Base-by-base conservation (phyloP, 2,113 vertebrate species). In the Peromyscus polionotus region DNA sequence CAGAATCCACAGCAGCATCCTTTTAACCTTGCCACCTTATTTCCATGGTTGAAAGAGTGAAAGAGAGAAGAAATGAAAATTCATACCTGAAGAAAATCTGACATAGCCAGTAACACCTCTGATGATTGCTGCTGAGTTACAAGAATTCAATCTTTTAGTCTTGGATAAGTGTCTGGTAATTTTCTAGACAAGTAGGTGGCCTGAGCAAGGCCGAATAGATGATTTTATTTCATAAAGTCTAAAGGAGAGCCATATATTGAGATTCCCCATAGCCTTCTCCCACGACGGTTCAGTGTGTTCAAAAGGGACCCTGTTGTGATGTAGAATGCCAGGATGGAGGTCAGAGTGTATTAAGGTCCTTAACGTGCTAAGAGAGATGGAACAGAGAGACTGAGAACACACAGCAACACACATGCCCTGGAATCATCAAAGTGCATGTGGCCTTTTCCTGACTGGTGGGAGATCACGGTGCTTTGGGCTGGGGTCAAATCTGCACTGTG, bases 31-130 rank as follows among this genome's bases (percentile, higher is more conserved):
- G 26, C 24, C 54, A 61, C n/a, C 59, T 88, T 68, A 89, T 96
- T 72, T 95, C 65, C 24, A 2, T 72, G 19, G 79, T 14, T 86
- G 59, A 95, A 81, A 96, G 88, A 42, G 57, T 26, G 67, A 72
- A 75, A 73, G 91, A 76, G 73, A 92, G 84, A 90, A 93, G 83
- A 95, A 94, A 93, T 33, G 59, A 80, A 92, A 96, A 81, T 72
- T 39, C 39, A 13, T 39, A 36, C 1, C 8, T 45, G 59, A 91
- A 94, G 65, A 93, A 94, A 88, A 91, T 26, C 85, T 87, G 73
- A 92, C 92, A 89, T 26, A 76, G 67, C 88, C 63, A 91, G 54
- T 67, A 95, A 91, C 72, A 93, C 81, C 22, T 86, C 42, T 95
- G 89, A 77, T 42, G 73, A 89, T 76, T 65, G 33, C 19, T 65